Percentiles rank a stretch among this genome's conserved stretches.
These are phyloP conservation scores for Muntiacus reevesi DNA, from an alignment of 2,113 vertebrate species.

Conservation along the genomic window DNA sequence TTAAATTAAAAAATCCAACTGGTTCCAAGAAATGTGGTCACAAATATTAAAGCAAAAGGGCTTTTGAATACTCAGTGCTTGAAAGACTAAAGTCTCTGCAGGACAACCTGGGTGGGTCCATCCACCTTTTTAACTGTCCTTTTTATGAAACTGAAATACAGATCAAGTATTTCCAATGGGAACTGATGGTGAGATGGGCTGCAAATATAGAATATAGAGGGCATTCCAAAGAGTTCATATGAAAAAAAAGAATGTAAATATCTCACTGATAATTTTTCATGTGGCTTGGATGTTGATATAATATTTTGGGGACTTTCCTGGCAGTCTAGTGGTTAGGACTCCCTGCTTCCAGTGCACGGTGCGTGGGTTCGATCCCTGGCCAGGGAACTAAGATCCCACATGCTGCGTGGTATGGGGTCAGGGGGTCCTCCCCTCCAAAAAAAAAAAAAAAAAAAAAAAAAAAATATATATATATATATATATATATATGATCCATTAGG, in stretches of 20 bases:
- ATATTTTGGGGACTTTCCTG: no score
- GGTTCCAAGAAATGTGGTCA: neutral
- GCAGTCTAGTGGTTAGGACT: no score
- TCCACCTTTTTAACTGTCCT: neutral
- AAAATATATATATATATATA: no score
- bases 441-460: no score
- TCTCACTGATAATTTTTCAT: neutral
- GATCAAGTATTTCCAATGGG: neutral
- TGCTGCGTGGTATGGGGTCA: no score
- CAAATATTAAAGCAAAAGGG: neutral
- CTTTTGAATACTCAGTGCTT: neutral
- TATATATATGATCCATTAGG: neutral
- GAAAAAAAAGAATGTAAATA: neutral
- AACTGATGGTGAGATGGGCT: neutral
- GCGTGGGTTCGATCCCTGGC: no score
- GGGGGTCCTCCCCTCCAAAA: no score
- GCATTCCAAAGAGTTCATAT: neutral
- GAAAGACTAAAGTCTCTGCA: neutral
- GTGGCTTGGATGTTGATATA: neutral
- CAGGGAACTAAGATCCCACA: no score
- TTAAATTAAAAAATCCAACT: neutral
- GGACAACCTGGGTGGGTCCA: neutral
- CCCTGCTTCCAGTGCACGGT: no score
- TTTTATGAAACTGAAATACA: neutral
- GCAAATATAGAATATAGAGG: rapidly evolving